Conservation (phyloP, 2,113 vertebrate genomes). For the Isurus oxyrinchus region DNA sequence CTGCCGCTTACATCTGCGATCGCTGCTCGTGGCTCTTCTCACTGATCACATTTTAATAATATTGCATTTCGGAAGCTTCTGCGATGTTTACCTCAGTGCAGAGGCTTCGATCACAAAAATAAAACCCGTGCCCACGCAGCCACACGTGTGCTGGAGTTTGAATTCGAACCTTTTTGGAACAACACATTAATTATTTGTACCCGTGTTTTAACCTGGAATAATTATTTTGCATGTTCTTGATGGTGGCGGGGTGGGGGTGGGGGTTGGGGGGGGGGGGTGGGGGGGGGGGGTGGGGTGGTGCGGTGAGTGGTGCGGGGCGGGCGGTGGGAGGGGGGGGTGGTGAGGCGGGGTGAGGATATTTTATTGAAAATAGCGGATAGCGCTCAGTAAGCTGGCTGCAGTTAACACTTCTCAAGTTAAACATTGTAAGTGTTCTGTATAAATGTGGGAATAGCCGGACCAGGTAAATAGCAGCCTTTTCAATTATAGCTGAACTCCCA, state of each 20-base stretch:
- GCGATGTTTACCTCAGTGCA: not conserved
- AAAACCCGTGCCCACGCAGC: not conserved
- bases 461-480: not conserved
- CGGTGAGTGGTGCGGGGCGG: no score
- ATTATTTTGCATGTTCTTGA: not conserved
- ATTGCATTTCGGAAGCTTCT: not conserved
- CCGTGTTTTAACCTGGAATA: not conserved
- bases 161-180: not conserved
- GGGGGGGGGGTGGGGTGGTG: no score
- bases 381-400: not conserved
- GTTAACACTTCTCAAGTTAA: not conserved
- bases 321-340: no score
- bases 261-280: no score
- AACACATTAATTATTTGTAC: not conserved
- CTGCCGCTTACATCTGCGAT: not conserved
- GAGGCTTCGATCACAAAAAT: not conserved
- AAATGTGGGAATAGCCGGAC: not conserved
- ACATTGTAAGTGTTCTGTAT: not conserved
- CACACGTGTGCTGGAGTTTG: not conserved
- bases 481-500: not conserved
- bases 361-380: not conserved
- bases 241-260: no score
- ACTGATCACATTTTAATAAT: not conserved
- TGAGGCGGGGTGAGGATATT: no score
- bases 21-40: not conserved